phyloP scores from a whole-genome alignment of 2,113 vertebrate species.

The Pachycephala philippinensis region DNA sequence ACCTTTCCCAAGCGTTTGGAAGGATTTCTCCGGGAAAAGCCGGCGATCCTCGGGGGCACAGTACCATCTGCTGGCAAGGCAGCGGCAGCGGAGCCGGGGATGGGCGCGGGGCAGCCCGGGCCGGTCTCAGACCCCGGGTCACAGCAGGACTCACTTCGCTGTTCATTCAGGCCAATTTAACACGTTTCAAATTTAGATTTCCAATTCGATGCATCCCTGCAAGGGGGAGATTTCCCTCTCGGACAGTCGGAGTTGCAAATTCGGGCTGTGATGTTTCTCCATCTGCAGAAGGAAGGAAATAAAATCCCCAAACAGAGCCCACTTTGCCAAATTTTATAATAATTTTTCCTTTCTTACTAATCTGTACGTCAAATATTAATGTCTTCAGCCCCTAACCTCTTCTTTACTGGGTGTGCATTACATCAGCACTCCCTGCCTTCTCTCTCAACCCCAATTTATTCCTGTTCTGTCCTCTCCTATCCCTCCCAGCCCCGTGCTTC shows the following conservation, averaged over 20 bases:
- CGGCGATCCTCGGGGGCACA: not conserved
- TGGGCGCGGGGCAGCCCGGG: fast-evolving
- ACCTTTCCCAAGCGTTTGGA: fast-evolving
- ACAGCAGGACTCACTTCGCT: fast-evolving
- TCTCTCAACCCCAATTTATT: not conserved
- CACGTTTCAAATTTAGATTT: not conserved
- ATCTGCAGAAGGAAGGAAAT: not conserved
- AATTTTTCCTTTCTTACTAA: not conserved
- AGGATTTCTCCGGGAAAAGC: not conserved
- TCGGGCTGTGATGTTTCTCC: not conserved
- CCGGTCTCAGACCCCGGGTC: fast-evolving
- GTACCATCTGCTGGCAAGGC: conserved; percentile 28
- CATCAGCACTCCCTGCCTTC: not conserved
- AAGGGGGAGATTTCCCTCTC: not conserved
- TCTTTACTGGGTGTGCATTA: not conserved
- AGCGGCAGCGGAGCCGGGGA: not conserved
- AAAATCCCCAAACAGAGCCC: not conserved
- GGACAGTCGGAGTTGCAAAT: not conserved
- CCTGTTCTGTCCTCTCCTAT: not conserved
- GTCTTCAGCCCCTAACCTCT: not conserved
- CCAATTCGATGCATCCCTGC: not conserved
- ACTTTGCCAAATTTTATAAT: not conserved
- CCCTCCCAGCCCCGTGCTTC: not conserved
- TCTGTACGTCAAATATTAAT: not conserved
- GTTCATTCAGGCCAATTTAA: fast-evolving